Percentiles rank a stretch among this genome's conserved stretches.
phyloP scores from a whole-genome alignment of 2,888 invertebrate genomes.

The Parnassius smintheus region DNA sequence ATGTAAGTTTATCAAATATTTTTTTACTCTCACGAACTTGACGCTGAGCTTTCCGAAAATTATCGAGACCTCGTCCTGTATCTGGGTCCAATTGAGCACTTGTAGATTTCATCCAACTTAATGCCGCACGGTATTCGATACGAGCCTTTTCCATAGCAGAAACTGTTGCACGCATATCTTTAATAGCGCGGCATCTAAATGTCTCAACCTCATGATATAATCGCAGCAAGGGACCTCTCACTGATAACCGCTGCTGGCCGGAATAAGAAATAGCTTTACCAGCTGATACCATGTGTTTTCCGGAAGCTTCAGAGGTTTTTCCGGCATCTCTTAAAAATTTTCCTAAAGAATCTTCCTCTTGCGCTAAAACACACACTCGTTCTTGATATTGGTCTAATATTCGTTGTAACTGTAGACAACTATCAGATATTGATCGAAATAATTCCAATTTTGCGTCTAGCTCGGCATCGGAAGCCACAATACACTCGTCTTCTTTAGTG shows the following conservation, averaged over 20 bases:
- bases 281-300: conserved; percentile 79
- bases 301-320: conserved; percentile 93
- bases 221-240: conserved; percentile 91
- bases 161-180: conserved; percentile 95
- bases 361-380: conserved; percentile 93
- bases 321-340: conserved; percentile 96
- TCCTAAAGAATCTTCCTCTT: conserved; percentile 97
- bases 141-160: conserved; percentile 96
- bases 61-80: conserved; percentile 95
- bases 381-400: conserved; percentile 97
- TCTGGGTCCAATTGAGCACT: conserved; percentile 98
- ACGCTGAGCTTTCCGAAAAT: conserved; percentile 94
- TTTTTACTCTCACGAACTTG: conserved; percentile 91
- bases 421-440: conserved; percentile 95
- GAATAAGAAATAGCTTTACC: conserved; percentile 93
- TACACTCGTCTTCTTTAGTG: conserved; percentile 98
- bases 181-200: conserved; percentile 95
- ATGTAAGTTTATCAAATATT: conserved; percentile 94
- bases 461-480: conserved; percentile 97
- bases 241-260: conserved; percentile 94
- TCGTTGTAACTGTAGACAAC: conserved; percentile 91
- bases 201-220: conserved; percentile 98
- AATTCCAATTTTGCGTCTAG: conserved; percentile 97
- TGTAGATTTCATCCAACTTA: conserved; percentile 99
- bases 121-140: conserved; percentile 96